Evolutionary conservation across 2,797 vertebrate species (phyloP).

Genomic region (Hemibagrus guttatus): DNA sequence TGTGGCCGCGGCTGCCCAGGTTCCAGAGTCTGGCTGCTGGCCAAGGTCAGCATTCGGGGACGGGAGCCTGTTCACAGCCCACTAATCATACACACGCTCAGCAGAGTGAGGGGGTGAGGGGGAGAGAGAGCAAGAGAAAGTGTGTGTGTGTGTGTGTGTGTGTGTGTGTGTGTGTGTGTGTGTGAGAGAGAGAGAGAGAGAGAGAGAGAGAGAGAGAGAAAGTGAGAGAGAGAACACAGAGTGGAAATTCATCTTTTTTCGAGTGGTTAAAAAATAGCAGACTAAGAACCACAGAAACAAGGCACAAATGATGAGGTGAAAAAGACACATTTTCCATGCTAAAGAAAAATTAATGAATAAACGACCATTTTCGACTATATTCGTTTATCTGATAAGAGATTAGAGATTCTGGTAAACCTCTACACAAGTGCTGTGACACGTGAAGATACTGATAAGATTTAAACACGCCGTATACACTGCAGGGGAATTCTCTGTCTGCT

Average conservation of each 20-base stretch:
- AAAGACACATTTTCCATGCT: not conserved
- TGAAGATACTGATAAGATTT: constrained; percentile 53
- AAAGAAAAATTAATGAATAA: constrained; percentile 5
- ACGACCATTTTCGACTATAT: not conserved
- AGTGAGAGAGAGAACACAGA: not conserved
- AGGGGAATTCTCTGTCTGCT: constrained; percentile 33
- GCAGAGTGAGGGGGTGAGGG: not conserved
- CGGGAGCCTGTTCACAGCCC: constrained; percentile 72
- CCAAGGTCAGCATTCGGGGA: constrained; percentile 79
- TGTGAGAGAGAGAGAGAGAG: not conserved
- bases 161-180: too few relatives aligned
- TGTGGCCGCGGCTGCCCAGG: constrained; percentile 75
- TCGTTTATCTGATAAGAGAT: constrained; percentile 48
- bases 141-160: too few relatives aligned
- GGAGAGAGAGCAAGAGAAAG: not conserved
- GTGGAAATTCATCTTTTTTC: not conserved
- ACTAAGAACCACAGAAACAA: not conserved
- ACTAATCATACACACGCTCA: constrained; percentile 68
- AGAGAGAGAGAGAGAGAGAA: not conserved
- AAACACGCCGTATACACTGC: constrained; percentile 32
- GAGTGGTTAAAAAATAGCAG: constrained; percentile 18
- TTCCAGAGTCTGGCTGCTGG: constrained; percentile 74
- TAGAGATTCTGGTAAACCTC: constrained; percentile 36
- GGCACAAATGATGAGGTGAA: not conserved
- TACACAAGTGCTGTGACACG: constrained; percentile 36